These are phyloP conservation scores for Drosophila eohydei DNA, from an alignment of 2,888 invertebrate species.

Conservation along the genomic window DNA sequence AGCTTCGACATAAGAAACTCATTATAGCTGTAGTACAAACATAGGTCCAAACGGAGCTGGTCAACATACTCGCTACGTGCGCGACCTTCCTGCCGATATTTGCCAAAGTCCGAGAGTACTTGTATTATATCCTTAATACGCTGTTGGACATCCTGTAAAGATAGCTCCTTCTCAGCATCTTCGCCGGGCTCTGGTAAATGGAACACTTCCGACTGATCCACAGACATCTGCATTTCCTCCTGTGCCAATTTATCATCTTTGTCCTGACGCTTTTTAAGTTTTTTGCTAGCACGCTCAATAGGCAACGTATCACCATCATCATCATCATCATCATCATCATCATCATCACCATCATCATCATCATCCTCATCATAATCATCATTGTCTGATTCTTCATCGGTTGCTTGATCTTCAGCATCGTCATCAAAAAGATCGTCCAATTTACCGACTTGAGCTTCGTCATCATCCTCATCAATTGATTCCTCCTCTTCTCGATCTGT, in stretches of 20 bases:
- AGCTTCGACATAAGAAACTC: constrained; percentile 96
- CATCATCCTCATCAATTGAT: constrained; percentile 54
- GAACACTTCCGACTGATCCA: constrained; percentile 91
- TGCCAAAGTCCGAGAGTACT: constrained; percentile 92
- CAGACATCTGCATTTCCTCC: constrained; percentile 93
- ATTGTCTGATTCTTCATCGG: constrained; percentile 28
- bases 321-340: constrained; percentile 83
- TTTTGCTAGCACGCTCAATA: constrained; percentile 93
- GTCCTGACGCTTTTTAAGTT: constrained; percentile 90
- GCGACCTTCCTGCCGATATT: constrained; percentile 88
- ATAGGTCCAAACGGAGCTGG: constrained; percentile 93
- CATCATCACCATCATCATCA: constrained; percentile 82
- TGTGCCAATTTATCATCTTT: constrained; percentile 90
- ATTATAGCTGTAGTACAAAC: constrained; percentile 98
- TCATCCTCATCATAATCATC: constrained; percentile 84
- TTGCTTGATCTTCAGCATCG: constrained; percentile 52
- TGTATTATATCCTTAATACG: constrained; percentile 94
- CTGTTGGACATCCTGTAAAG: constrained; percentile 93
- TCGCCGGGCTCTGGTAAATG: constrained; percentile 92
- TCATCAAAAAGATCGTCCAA: constrained; percentile 78
- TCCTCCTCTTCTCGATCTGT: constrained; percentile 49
- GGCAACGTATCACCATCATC: constrained; percentile 91
- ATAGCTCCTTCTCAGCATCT: constrained; percentile 90
- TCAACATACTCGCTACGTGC: constrained; percentile 93
- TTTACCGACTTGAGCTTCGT: constrained; percentile 79